phyloP scores from a whole-genome alignment of 2,888 invertebrate species.

The Trachelus stipa region DNA sequence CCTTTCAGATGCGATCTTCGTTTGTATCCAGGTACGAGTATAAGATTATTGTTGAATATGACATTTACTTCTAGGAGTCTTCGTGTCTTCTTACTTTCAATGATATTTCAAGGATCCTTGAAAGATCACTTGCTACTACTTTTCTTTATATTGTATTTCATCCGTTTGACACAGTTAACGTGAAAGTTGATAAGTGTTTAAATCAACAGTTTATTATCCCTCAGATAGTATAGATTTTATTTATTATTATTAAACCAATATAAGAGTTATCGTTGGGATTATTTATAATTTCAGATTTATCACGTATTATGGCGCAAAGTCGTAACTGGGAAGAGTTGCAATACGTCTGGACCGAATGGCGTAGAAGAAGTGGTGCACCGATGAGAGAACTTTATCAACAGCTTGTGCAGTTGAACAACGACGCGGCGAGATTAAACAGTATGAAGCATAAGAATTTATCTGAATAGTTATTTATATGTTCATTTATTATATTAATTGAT shows the following conservation, averaged over 20 bases:
- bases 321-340: conserved; percentile 90
- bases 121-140: too few species aligned
- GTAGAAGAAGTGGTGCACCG: conserved; percentile 81
- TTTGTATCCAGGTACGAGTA: conserved; percentile 78
- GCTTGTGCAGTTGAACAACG: conserved; percentile 82
- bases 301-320: conserved; percentile 80
- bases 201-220: too few species aligned
- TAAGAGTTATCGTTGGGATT: conserved; percentile 1
- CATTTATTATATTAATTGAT: not conserved
- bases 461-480: not conserved
- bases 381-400: conserved; percentile 85
- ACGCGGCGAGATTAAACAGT: conserved; percentile 86
- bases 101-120: not conserved
- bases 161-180: conserved; percentile 28
- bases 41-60: not conserved
- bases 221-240: not conserved
- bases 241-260: not conserved
- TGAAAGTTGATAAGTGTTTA: conserved; percentile 31
- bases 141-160: too few species aligned
- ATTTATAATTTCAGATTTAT: conserved; percentile 63
- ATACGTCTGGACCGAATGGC: conserved; percentile 91
- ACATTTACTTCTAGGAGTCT: not conserved
- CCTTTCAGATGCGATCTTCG: conserved; percentile 85
- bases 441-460: conserved; percentile 61
- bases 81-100: not conserved